Percentiles rank a stretch among this genome's conserved stretches.
These are phyloP conservation scores for Mergus octosetaceus DNA, from an alignment of 2,797 vertebrate species.

Conservation along the genomic window DNA sequence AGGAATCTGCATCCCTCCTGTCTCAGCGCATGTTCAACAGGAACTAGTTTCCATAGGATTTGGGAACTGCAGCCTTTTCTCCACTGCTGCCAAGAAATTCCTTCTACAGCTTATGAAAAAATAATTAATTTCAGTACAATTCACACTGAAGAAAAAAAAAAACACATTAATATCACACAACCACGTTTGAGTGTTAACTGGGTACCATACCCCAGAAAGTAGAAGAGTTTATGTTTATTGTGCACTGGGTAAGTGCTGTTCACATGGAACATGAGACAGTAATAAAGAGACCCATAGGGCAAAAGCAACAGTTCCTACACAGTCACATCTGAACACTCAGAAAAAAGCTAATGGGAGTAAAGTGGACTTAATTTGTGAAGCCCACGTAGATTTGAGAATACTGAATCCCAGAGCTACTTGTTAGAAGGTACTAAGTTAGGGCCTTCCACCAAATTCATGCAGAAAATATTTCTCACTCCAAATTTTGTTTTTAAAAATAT, in stretches of 20 bases:
- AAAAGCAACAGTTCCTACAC: background rate
- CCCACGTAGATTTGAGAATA: background rate
- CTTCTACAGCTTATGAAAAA: background rate
- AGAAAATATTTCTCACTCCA: background rate
- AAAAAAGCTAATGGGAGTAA: background rate
- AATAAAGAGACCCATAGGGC: background rate
- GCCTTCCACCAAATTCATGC: background rate
- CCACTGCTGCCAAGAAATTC: background rate
- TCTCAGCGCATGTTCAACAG: background rate
- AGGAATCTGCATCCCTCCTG: background rate
- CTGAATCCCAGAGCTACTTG: background rate
- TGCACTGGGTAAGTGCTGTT: background rate
- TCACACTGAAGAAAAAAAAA: background rate
- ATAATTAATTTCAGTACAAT: background rate
- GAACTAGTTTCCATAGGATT: background rate
- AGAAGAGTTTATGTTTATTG: fast-evolving
- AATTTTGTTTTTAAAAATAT: background rate
- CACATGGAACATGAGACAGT: background rate
- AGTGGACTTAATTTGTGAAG: background rate
- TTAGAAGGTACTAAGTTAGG: background rate
- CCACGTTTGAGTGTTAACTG: background rate
- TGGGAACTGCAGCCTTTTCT: background rate
- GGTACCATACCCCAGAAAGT: background rate
- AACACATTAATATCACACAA: background rate
- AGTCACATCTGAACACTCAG: background rate